Base-by-base conservation (phyloP, 2,888 invertebrate genomes). In the Drosophila phalerata region DNA sequence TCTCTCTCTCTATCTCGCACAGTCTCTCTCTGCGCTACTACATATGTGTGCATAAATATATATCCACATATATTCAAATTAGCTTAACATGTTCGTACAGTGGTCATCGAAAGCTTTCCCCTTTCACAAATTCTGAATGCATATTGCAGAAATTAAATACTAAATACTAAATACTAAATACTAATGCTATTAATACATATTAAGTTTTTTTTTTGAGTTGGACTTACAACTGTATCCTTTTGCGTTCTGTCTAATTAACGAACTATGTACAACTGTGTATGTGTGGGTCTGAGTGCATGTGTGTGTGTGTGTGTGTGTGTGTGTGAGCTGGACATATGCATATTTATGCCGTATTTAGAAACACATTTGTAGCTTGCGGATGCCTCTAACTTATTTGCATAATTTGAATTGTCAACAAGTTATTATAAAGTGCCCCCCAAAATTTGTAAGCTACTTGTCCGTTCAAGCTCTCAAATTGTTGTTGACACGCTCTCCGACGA, bases 331-430 rank as follows among this genome's bases (percentile, higher is more conserved):
- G 62, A 64, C 68, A 69, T 45, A 43, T 68, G 62, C 62, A 66
- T 65, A 68, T 65, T 71, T 52, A 38, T 37, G 32, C 40, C 57
- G 40, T 60, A 64, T 55, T 68, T 30, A 37, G 40, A 55, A 55
- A 34, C 57, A 67, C 49, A 69, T 42, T 63, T 63, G n/a, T 2
- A 56, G 63, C 60, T 15, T 65, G 30, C 25, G 38, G 13, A 32
- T 43, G 55, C 34, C 73, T 66, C 51, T 15, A 55, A 71, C 53
- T 66, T 45, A 70, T 78, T 65, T 79, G 79, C 76, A 68, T 81
- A 81, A 80, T 81, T 81, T 72, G 45, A 66, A 80, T 70, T 81
- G 82, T 82, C 79, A 79, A 70, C 79, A 75, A 80, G 68, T 81
- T 78, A 72, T 81, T 69, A 75, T 61, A 69, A 67, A 75, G 30